These are phyloP conservation scores for Drosophila aldrichi DNA, from an alignment of 2,888 invertebrate genomes.

Conservation along the genomic window DNA sequence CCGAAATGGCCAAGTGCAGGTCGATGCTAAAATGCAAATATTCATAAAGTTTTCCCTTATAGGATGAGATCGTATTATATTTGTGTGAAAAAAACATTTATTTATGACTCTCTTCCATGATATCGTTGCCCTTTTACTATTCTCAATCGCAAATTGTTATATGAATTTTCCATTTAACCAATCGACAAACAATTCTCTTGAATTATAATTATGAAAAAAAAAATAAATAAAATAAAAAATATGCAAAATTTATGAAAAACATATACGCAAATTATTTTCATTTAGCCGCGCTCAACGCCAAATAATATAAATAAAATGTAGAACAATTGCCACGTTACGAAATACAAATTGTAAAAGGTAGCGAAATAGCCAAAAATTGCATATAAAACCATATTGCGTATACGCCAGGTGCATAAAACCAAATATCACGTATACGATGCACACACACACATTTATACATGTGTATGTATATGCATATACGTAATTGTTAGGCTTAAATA, in stretches of 20 bases:
- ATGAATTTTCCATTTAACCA: slow-evolving; percentile 37
- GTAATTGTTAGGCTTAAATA: slow-evolving; percentile 75
- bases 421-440: slow-evolving; percentile 2
- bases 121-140: neutral
- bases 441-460: neutral
- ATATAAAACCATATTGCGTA: slow-evolving; percentile 31
- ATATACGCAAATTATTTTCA: slow-evolving; percentile 54
- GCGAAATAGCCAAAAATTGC: slow-evolving; percentile 12
- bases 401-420: slow-evolving; percentile 25
- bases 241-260: slow-evolving; percentile 39
- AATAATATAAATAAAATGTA: slow-evolving; percentile 13
- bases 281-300: slow-evolving; percentile 22
- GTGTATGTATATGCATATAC: slow-evolving; percentile 1
- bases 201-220: slow-evolving; percentile 28
- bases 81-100: neutral
- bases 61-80: neutral
- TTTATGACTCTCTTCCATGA: neutral
- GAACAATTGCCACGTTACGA: slow-evolving; percentile 32
- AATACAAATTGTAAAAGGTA: slow-evolving; percentile 45
- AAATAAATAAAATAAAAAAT: slow-evolving; percentile 14
- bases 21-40: neutral
- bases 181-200: slow-evolving; percentile 23
- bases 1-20: slow-evolving; percentile 11
- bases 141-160: slow-evolving; percentile 10
- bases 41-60: neutral